Percentiles rank a stretch among this genome's conserved stretches.
Evolutionary conservation across 2,113 vertebrate genomes (phyloP).

Genomic region (Rhea americana): DNA sequence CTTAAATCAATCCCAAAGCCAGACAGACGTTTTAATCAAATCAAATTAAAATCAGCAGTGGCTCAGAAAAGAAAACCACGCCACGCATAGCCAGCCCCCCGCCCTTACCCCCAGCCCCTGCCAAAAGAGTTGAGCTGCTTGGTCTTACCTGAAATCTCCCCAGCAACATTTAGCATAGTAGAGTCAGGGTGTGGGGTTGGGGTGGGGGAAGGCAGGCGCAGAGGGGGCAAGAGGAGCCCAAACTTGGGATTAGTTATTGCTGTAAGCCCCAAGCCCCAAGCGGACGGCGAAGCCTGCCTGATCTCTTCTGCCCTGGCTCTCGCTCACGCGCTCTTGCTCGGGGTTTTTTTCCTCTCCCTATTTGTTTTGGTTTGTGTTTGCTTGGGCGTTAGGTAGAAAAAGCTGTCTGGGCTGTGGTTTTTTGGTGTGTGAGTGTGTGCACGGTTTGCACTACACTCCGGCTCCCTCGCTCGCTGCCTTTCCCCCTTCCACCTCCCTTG

Average conservation of each 20-base stretch:
- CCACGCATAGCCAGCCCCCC: slow-evolving; percentile 19
- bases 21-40: slow-evolving; percentile 70
- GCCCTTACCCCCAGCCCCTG: background rate
- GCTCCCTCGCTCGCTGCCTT: background rate
- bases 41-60: slow-evolving; percentile 66
- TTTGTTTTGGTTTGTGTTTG: slow-evolving; percentile 53
- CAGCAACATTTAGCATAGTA: slow-evolving; percentile 67
- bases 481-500: slow-evolving; percentile 54
- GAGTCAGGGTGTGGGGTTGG: slow-evolving; percentile 51
- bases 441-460: slow-evolving; percentile 14
- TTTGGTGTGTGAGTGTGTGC: background rate
- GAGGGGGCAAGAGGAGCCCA: background rate
- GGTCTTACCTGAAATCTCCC: slow-evolving; percentile 67
- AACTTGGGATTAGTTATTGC: slow-evolving; percentile 6
- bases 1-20: slow-evolving; percentile 70
- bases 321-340: background rate
- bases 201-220: background rate
- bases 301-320: slow-evolving; percentile 37
- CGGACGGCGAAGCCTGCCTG: slow-evolving; percentile 3
- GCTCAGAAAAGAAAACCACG: background rate
- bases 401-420: background rate
- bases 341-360: background rate
- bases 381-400: slow-evolving; percentile 28
- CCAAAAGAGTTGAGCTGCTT: background rate
- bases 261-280: background rate